Base-by-base conservation (phyloP, 2,113 vertebrate genomes). In the Coryphaenoides rupestris region DNA sequence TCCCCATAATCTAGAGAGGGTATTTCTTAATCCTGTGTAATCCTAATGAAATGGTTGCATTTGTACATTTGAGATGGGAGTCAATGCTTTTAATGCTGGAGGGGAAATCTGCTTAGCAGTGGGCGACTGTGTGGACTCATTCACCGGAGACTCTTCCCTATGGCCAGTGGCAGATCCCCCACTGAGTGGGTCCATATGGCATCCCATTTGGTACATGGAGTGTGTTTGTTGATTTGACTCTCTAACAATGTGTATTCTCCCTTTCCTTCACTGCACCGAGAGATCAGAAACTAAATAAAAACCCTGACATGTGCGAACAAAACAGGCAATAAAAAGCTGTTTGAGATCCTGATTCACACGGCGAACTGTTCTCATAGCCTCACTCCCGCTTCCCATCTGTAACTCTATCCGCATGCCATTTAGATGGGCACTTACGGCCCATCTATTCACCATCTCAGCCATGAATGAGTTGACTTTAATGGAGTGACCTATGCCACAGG, bases 141-240 rank as follows among this genome's bases (percentile, higher is more conserved):
- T 66, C 45, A 5, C 60, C 60, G 58, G 68, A 60, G 75, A 75
- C 68, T 76, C 33, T 72, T 15, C 60, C 70, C 74, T 62, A 65
- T 68, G 69, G 70, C 66, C 58, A 70, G 23, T 68, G 59, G 58
- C 65, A 10, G 66, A 60, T 75, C 67, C 72, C 76, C 82, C 57
- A 73, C 70, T 68, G 80, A 78, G 78, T 68, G 58, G 13, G 79
- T 69, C 86, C 89, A 90, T 90, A 90, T 91, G 89, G 88, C 75
- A 69, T 58, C 73, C 76, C 86, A 86, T 82, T 86, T 90, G 87
- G 83, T 61, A 75, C 80, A 76, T 80, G 56, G 78, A 77, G 59
- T 79, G 79, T 77, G 33, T 40, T 40, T 40, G 33, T 40, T 40
- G 33, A 77, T 66, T 76, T 79, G 46, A 49, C 23, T 22, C 73